Percentiles rank a stretch among this genome's conserved stretches.
phyloP scores from a whole-genome alignment of 2,797 vertebrate species.

The Thripadectes ignobilis region DNA sequence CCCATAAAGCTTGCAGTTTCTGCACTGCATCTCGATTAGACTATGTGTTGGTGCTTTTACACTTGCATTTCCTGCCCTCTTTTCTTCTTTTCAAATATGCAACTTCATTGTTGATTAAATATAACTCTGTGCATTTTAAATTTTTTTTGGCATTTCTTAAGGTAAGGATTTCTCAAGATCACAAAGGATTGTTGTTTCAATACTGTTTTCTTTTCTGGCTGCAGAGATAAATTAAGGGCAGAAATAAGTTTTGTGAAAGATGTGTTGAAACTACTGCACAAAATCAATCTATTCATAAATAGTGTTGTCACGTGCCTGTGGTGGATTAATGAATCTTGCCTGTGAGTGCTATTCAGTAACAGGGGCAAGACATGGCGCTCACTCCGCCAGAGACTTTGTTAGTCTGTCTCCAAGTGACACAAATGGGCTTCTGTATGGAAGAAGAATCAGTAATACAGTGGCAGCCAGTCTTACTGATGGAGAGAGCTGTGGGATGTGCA shows the following conservation, averaged over 20 bases:
- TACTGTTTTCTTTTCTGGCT: neutral
- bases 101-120: neutral
- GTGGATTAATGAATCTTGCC: slow-evolving; percentile 18
- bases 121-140: neutral
- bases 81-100: slow-evolving; percentile 1
- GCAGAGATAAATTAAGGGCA: neutral
- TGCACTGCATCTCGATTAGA: neutral
- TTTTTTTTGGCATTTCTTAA: neutral
- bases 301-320: neutral
- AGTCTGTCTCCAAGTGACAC: neutral
- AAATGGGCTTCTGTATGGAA: neutral
- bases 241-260: slow-evolving; percentile 6
- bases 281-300: neutral
- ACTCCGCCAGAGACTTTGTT: neutral
- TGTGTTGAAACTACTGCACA: neutral
- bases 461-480: neutral
- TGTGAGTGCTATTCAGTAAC: slow-evolving; percentile 2
- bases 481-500: neutral
- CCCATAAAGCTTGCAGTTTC: neutral
- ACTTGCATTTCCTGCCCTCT: neutral
- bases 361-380: neutral
- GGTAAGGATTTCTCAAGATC: slow-evolving; percentile 4
- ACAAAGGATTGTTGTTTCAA: neutral
- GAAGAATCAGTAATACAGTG: neutral
- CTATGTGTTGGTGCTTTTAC: neutral